Evolutionary conservation across 2,113 vertebrate species (phyloP).

Genomic region (Myxocyprinus asiaticus): DNA sequence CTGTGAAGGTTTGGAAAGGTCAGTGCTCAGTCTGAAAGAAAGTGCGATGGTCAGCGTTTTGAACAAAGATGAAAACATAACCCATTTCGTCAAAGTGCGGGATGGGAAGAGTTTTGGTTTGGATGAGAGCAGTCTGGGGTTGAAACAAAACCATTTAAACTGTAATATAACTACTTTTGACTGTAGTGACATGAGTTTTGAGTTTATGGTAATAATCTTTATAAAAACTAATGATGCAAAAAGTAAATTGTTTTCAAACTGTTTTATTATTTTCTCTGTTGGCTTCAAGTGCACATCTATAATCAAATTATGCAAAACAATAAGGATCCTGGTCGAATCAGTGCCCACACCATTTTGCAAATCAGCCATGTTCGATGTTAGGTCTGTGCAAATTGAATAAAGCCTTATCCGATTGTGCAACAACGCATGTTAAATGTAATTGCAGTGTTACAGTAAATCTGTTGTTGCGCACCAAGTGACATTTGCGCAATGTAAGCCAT

Average conservation of each 20-base stretch:
- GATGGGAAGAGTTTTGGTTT: background rate
- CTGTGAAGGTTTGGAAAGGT: conserved; percentile 64
- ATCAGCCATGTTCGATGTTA: background rate
- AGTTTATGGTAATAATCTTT: conserved; percentile 3
- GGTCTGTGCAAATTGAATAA: background rate
- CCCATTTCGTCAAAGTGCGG: too few species aligned
- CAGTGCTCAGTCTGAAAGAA: conserved; percentile 47
- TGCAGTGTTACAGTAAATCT: conserved; percentile 1
- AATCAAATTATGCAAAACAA: background rate
- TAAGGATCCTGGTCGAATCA: background rate
- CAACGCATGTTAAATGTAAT: conserved; percentile 10
- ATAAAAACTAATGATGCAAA: conserved; percentile 14
- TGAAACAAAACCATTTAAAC: background rate
- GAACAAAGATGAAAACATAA: too few species aligned
- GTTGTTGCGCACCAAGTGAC: conserved; percentile 16
- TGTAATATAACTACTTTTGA: too few species aligned
- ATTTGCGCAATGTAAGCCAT: conserved; percentile 32
- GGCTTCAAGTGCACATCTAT: background rate
- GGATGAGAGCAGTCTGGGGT: background rate
- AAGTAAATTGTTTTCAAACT: too few species aligned
- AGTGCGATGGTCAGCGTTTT: background rate
- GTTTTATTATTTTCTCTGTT: background rate
- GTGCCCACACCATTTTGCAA: background rate
- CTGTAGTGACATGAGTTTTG: background rate
- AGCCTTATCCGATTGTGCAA: conserved; percentile 16